Evolutionary conservation across 2,113 vertebrate species (phyloP), one percentile per base, ranked within the genome.

Genomic region (Carettochelys insculpta): DNA sequence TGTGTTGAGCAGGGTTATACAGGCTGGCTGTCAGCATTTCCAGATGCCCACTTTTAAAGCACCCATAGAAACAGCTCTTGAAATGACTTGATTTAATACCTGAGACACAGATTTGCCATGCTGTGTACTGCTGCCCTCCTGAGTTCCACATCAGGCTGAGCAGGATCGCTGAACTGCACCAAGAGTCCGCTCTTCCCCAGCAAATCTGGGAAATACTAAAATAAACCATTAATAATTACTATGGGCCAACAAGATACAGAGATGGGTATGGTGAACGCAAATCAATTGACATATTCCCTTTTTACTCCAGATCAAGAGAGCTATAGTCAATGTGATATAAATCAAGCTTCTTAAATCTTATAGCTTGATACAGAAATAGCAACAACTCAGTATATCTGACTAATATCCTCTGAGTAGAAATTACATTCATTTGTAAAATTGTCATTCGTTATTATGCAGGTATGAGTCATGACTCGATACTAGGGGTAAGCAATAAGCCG

Each of bases 51-150:
- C 34, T 11, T 3, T 20, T 4, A 24, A 34, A 14, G 41, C 77
- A 24, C 1, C 88, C 41, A 16, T 29, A 22, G 29, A 52, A 75
- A 8, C 17, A n/a, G n/a, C 31, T 3, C 0, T 20, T 2, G 0
- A 0, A 77, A 45, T 34, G 65, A 86, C 0, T 0, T 0, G 5
- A 68, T 1, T 93, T 82, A 27, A 0, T 96, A 99, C 99, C 99
- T 97, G 95, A 99, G 98, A 71, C 99, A 99, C 31, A 99, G 95
- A 95, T 99, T 99, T 29, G 98, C 98, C 98, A 99, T 98, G 96
- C 98, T 98, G 78, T 98, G 98, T 3, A 99, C 97, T 4, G 99
- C 98, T 41, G 98, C 98, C 27, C 98, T 98, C 56, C 98, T 95
- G 50, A 99, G 94, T 83, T 99, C 99, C 90, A 97, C 89, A 19